These are phyloP conservation scores for Drosophila suzukii DNA, from an alignment of 1,140 invertebrate genomes.

Conservation along the genomic window DNA sequence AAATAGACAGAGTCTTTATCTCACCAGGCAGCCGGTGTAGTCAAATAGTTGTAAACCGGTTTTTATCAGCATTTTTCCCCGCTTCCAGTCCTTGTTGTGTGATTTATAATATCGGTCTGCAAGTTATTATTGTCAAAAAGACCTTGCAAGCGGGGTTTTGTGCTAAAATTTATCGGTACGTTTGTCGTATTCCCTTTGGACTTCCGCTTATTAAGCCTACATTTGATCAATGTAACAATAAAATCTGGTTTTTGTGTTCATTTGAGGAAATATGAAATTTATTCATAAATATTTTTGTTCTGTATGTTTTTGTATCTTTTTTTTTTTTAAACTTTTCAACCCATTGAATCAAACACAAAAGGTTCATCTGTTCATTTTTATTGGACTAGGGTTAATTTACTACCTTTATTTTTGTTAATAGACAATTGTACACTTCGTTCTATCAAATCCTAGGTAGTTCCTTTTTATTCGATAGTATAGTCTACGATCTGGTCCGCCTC, in stretches of 20 bases:
- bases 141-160: background rate
- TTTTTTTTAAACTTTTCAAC: background rate
- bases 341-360: background rate
- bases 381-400: no score
- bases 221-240: background rate
- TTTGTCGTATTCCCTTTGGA: background rate
- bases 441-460: background rate
- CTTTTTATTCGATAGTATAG: conserved; percentile 45
- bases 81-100: conserved; percentile 11
- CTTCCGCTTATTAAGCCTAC: background rate
- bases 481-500: conserved; percentile 76
- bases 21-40: conserved; percentile 22
- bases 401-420: background rate
- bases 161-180: background rate
- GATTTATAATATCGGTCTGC: conserved; percentile 19
- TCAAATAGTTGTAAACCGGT: conserved; percentile 45
- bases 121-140: conserved; percentile 14
- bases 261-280: background rate
- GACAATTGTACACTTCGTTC: background rate
- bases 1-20: conserved; percentile 44
- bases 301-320: background rate
- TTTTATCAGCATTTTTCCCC: conserved; percentile 19
- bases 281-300: background rate
- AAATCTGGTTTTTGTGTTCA: background rate
- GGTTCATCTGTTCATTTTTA: no score